Evolutionary conservation across 2,797 vertebrate species (phyloP), one percentile per base, ranked within the genome.

Genomic region (Falco cherrug): DNA sequence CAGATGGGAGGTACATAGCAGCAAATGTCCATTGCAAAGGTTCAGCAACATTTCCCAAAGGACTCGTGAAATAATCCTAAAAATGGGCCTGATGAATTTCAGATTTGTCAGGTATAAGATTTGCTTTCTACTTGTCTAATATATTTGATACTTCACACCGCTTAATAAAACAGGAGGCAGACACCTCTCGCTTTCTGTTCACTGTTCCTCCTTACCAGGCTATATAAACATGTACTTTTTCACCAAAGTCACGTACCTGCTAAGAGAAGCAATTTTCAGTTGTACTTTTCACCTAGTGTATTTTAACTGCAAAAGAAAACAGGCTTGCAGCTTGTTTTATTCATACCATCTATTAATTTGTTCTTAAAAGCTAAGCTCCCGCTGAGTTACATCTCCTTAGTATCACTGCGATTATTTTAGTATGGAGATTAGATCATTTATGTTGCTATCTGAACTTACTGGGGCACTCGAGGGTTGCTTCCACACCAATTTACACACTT

Each of bases 81-180:
- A 31, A 39, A 16, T 1, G 1, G 21, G 18, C 5, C 59, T 20
- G 25, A 9, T 3, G 8, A 22, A 21, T 14, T 6, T 6, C 18
- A 16, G 33, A 22, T 6, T 6, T 47, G 7, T 20, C 77, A 56
- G 35, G 16, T 2, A 5, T 0, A 15, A 65, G 10, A 12, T n/a
- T 21, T 51, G 13, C 12, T 25, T 53, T 61, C 14, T 28, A 17
- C 18, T 47, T 21, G 16, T 11, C 43, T 4, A 11, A 5, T 1
- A 3, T 0, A 0, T 17, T 2, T 20, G 45, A 7, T 22, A 1
- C 4, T 26, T 31, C 41, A 15, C 74, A 20, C 11, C 19, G 64
- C 37, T 33, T 29, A 14, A 1, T 3, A 80, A 10, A 41, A 13
- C 10, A 22, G 43, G 12, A 63, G 18, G 15, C 41, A 24, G 16